Evolutionary conservation across 1,140 invertebrate genomes (phyloP), one percentile per base, ranked within the genome.

Genomic region (Drosophila hydei): DNA sequence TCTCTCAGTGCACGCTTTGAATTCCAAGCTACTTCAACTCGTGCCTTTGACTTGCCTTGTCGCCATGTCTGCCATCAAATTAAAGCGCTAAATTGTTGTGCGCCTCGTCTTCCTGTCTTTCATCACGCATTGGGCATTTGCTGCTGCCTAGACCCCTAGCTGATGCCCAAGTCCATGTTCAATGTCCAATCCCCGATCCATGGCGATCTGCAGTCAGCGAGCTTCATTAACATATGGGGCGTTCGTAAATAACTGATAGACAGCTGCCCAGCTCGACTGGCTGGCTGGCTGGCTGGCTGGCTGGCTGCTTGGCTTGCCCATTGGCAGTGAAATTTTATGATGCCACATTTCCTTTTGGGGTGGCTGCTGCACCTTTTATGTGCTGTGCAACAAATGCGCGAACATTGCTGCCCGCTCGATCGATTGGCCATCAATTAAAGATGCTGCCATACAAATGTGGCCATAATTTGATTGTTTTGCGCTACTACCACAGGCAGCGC

Each of bases 21-120:
- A 33, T 33, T 33, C 27, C 27, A 30, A 6, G 27, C 27, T 8
- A 23, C 19, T 23, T 21, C 7, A 21, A 21, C 45, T 55, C 50
- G 40, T 58, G 69, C 48, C 58, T 33, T 45, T 50, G 52, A 38
- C 21, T 19, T 11, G 18, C 43, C 58, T 30, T 71, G 64, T 72
- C 67, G 80, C 74, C 81, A 43, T 68, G 70, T 55, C 56, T 48
- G 64, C 70, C 64, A 85, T 85, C 81, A 85, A 85, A 85, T 85
- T 85, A 85, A 85, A 81, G 81, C 81, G 81, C 81, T 87, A 85
- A 85, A 87, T 84, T 85, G 81, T 81, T 87, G 74, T 72, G 79
- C 77, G 77, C 81, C 81, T 67, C 62, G 83, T 72, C 23, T 85
- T 81, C 74, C 78, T 83, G 83, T 83, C 84, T 89, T 89, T 83